phyloP scores from a whole-genome alignment of 2,113 vertebrate genomes.

The Atractosteus spatula region DNA sequence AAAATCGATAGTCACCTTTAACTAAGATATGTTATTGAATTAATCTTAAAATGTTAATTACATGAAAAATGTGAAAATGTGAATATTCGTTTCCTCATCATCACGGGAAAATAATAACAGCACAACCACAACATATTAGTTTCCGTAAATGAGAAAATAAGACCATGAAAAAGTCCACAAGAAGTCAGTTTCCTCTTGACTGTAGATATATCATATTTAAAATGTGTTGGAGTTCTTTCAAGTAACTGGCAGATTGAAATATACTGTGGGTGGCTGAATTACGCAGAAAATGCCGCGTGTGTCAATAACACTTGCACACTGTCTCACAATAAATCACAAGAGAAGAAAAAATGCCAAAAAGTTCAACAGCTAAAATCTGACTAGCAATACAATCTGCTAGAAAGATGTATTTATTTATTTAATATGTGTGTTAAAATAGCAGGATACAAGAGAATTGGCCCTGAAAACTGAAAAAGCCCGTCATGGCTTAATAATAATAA shows the following conservation, averaged over 20 bases:
- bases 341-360: conserved; percentile 21
- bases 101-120: conserved; percentile 1
- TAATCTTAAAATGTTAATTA: too few relatives aligned
- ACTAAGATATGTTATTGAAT: too few relatives aligned
- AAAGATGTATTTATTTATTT: conserved; percentile 6
- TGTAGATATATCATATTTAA: conserved; percentile 9
- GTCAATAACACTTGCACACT: conserved; percentile 49
- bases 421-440: neutral
- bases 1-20: too few relatives aligned
- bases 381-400: conserved; percentile 5
- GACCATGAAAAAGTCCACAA: neutral
- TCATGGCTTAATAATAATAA: too few relatives aligned
- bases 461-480: too few relatives aligned
- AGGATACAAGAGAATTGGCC: too few relatives aligned
- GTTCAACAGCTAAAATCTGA: conserved; percentile 16
- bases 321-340: conserved; percentile 33
- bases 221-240: conserved; percentile 44
- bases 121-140: neutral
- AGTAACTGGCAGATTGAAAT: conserved; percentile 59
- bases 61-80: too few relatives aligned
- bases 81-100: neutral
- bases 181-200: neutral
- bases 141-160: neutral
- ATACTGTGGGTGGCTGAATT: conserved; percentile 55
- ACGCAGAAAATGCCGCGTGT: conserved; percentile 47